phyloP scores from a whole-genome alignment of 2,113 vertebrate genomes.

The Fukomys damarensis region DNA sequence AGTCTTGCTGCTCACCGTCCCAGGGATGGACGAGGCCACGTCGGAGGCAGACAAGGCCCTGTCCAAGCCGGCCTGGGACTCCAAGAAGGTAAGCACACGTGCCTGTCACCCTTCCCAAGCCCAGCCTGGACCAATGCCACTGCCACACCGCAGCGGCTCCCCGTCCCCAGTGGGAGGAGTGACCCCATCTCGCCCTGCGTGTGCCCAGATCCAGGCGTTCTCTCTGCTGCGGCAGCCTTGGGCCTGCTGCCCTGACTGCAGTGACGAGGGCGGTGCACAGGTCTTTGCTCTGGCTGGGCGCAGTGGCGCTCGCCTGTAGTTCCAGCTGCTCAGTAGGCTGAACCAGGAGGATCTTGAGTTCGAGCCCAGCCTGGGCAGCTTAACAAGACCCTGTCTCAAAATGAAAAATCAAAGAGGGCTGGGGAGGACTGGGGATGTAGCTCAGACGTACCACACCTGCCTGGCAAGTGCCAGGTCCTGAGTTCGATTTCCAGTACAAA shows the following conservation, averaged over 20 bases:
- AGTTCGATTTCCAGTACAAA: background rate
- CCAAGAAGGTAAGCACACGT: conserved; percentile 94
- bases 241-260: background rate
- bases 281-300: rapidly evolving
- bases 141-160: background rate
- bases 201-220: rapidly evolving
- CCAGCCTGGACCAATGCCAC: background rate
- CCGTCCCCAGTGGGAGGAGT: background rate
- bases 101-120: background rate
- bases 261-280: background rate
- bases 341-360: background rate
- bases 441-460: too few relatives aligned
- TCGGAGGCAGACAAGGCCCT: conserved; percentile 90
- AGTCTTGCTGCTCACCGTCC: conserved; percentile 95
- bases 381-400: background rate
- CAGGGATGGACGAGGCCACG: conserved; percentile 93
- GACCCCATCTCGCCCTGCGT: too few relatives aligned
- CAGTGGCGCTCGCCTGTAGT: background rate
- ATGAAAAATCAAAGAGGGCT: background rate
- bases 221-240: background rate
- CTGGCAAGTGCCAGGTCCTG: too few relatives aligned
- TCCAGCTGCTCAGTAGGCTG: background rate
- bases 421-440: too few relatives aligned
- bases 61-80: conserved; percentile 94
- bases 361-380: too few relatives aligned